Base-by-base conservation (phyloP, 2,113 vertebrate species). In the Chaetodon auriga region DNA sequence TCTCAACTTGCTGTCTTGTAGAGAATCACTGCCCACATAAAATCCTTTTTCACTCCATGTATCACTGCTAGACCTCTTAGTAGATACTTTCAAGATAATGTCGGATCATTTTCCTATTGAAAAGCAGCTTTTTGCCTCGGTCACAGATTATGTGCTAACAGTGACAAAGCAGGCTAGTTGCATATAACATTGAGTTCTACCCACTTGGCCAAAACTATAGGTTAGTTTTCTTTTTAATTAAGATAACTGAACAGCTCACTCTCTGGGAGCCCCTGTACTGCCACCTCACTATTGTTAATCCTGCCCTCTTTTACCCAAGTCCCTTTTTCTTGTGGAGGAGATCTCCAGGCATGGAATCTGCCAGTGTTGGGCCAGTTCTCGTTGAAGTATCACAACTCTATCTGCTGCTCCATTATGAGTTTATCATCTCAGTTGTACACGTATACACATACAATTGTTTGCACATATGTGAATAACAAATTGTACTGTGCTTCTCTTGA, bases 141-240 rank as follows among this genome's bases (percentile, higher is more conserved):
- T 74, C 16, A 7, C 8, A 62, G 13, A 41, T 35, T 48, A 10
- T 46, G 38, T 23, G 36, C 5, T 19, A 11, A 25, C 62, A 12
- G 19, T n/a, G 10, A 23, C 18, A 16, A 38, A 70, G 30, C 43
- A 49, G n/a, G 3, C 30, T 53, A n/a, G 15, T 62, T 43, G 6
- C 48, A 2, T 4, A 16, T 60, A 14, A 58, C 68, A 35, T 41
- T 60, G 3, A 53, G 38, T 38, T 53, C 48, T 65, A n/a, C 9
- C 6, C 2, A 18, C n/a, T 57, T 30, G 10, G 58, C 18, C 0
- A 3, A 30, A 30, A 30, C 8, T 19, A 63, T 48, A 75, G 35
- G 11, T 49, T 64, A 60, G 58, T 55, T 81, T 72, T 48, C 18
- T 73, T 54, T 43, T 41, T 18, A 35, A 55, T 55, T 43, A 36